phyloP scores from a whole-genome alignment of 64 coral and sea anemone species.

The Pocillopora damicornis region DNA sequence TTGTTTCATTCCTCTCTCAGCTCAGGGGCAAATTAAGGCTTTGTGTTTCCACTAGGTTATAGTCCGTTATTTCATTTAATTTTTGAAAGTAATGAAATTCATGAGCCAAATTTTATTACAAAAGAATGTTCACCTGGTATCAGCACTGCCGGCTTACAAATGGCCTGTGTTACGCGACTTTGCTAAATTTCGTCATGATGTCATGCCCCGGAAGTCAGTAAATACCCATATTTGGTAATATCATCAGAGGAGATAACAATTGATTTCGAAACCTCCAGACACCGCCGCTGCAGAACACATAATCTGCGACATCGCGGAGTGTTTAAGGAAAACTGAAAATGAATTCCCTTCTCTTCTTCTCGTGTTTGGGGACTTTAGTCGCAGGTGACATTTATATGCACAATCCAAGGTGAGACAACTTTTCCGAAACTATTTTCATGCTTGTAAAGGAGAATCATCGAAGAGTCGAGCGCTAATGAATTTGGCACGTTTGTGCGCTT shows the following conservation, averaged over 20 bases:
- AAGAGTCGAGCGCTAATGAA: background rate
- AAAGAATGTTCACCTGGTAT: too few relatives aligned
- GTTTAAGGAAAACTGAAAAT: background rate
- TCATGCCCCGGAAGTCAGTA: background rate
- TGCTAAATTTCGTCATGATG: background rate
- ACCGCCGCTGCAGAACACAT: background rate
- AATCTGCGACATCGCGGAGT: background rate
- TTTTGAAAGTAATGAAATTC: too few relatives aligned
- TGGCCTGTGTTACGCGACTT: background rate
- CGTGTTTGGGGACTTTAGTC: constrained; percentile 23
- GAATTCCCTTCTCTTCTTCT: background rate
- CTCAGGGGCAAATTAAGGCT: too few relatives aligned
- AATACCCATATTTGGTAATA: constrained; percentile 27
- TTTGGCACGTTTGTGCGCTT: background rate
- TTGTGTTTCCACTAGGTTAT: too few relatives aligned
- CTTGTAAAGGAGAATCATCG: background rate
- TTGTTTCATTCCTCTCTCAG: too few relatives aligned
- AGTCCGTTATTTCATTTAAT: too few relatives aligned
- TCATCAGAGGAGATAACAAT: background rate
- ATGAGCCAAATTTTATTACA: too few relatives aligned
- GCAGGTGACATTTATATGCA: constrained; percentile 68
- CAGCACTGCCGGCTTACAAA: background rate
- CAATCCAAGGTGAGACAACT: constrained; percentile 65
- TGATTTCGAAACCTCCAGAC: background rate
- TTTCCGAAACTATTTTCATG: background rate